Evolutionary conservation across 1,140 invertebrate species (phyloP).

Genomic region (Zaprionus lachaisei): DNA sequence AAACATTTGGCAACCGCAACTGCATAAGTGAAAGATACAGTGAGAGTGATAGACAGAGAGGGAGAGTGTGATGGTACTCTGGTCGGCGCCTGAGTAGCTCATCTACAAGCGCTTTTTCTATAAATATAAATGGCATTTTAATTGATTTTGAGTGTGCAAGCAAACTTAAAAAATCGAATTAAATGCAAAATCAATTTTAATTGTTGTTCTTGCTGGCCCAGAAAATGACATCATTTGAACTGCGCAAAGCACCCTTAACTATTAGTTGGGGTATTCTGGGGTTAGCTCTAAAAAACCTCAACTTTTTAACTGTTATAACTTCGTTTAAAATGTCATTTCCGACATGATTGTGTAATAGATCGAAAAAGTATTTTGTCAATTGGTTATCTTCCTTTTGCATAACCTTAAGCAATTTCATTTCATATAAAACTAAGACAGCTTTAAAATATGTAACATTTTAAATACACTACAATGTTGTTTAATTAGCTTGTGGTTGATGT

Average conservation of each 20-base stretch:
- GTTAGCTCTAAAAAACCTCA: not conserved
- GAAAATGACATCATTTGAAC: slow-evolving; percentile 58
- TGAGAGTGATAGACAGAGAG: not conserved
- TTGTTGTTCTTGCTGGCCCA: slow-evolving; percentile 1
- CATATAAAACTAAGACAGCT: too few species aligned
- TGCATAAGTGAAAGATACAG: slow-evolving; percentile 9
- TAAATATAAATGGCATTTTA: slow-evolving; percentile 67
- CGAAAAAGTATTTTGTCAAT: too few species aligned
- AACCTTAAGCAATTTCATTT: too few species aligned
- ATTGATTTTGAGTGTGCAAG: slow-evolving; percentile 62
- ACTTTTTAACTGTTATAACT: too few species aligned
- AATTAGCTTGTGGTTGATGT: too few species aligned
- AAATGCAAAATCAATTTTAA: slow-evolving; percentile 67
- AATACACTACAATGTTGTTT: too few species aligned
- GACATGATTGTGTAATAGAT: too few species aligned
- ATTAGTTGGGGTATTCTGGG: too few species aligned
- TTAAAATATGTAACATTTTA: too few species aligned
- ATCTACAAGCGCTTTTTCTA: slow-evolving; percentile 18
- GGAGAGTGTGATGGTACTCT: slow-evolving; percentile 18
- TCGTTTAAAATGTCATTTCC: too few species aligned
- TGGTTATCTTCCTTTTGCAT: too few species aligned
- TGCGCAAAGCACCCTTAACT: slow-evolving; percentile 26
- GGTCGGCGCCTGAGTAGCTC: slow-evolving; percentile 14
- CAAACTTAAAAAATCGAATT: slow-evolving; percentile 47
- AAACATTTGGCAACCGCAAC: slow-evolving; percentile 61